phyloP scores from a whole-genome alignment of 2,113 vertebrate species.

The Ophiodon elongatus region DNA sequence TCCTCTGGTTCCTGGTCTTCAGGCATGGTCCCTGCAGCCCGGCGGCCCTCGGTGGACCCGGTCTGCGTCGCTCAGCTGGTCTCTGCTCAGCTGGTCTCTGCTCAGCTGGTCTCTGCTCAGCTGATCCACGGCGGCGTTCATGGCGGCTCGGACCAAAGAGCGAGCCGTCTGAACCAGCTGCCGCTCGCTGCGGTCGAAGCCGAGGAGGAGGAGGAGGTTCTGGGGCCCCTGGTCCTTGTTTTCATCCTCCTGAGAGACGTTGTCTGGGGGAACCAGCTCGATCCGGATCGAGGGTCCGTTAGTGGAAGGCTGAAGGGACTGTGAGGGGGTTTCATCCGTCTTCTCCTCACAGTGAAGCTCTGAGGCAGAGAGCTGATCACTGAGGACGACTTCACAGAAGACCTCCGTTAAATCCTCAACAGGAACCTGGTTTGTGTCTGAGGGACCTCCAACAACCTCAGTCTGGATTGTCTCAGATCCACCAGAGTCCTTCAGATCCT shows the following conservation, averaged over 20 bases:
- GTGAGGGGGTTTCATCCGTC: too few relatives aligned
- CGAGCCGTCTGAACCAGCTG: constrained; percentile 62
- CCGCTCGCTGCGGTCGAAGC: constrained; percentile 27
- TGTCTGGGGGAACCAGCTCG: constrained; percentile 31
- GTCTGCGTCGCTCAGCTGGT: constrained; percentile 35
- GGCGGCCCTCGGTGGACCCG: background rate
- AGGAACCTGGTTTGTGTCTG: too few relatives aligned
- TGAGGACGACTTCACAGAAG: too few relatives aligned
- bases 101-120: constrained; percentile 59
- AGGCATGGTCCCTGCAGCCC: constrained; percentile 26
- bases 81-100: constrained; percentile 66
- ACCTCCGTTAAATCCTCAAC: too few relatives aligned
- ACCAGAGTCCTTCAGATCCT: background rate
- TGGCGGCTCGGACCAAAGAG: constrained; percentile 65
- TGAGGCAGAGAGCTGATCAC: too few relatives aligned
- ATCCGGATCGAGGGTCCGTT: constrained; percentile 21
- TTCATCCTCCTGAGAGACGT: background rate
- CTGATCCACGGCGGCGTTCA: constrained; percentile 67
- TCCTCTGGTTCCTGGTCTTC: background rate
- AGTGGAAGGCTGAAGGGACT: background rate
- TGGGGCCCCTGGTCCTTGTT: constrained; percentile 10
- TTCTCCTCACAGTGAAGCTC: too few relatives aligned
- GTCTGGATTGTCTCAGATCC: background rate
- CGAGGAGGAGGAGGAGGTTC: constrained; percentile 7
- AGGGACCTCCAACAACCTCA: too few relatives aligned